Base-by-base conservation (phyloP, 2,888 invertebrate genomes). In the Ferrisia virgata region DNA sequence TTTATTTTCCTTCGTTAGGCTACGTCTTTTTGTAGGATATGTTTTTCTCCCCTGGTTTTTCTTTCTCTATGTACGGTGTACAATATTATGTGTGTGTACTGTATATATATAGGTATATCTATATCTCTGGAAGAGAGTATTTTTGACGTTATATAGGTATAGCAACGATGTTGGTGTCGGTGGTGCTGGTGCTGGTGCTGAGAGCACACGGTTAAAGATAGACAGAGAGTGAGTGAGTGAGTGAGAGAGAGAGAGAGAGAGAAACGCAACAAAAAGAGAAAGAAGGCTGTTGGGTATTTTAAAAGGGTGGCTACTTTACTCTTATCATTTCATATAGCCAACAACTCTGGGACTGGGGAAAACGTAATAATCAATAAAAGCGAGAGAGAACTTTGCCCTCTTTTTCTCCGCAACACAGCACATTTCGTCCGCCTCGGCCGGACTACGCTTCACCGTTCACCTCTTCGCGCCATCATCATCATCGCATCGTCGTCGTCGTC, bases 331-430 rank as follows among this genome's bases (percentile, higher is more conserved):
- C 72, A 76, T 76, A 76, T 22, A 33, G 72, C 72, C 36, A 76
- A 36, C 72, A 76, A 76, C 72, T 13, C 47, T 47, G 18, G n/a
- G 15, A n/a, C n/a, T 53, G 72, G 83, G 83, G 76, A 83, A n/a
- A 83, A 83, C 83, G 83, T 83, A 83, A 83, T 76, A 83, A 83
- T 83, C 83, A 83, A 83, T 83, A 83, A 83, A 69, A 36, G 83
- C 83, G 40, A 83, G 72, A 83, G 83, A 83, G 83, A 83, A 83
- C 72, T 83, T 82, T 83, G 83, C 83, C 83, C 83, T 83, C 83
- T 72, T 83, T 82, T 69, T 58, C 69, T 82, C 82, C 43, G 83
- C 40, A 82, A 33, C 81, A 82, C 81, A 64, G 15, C 36, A 36
- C 47, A n/a, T 25, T 36, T 82, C 47, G 72, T 64, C 36, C 47